Evolutionary conservation across 2,113 vertebrate genomes (phyloP).

Genomic region (Casuarius casuarius): DNA sequence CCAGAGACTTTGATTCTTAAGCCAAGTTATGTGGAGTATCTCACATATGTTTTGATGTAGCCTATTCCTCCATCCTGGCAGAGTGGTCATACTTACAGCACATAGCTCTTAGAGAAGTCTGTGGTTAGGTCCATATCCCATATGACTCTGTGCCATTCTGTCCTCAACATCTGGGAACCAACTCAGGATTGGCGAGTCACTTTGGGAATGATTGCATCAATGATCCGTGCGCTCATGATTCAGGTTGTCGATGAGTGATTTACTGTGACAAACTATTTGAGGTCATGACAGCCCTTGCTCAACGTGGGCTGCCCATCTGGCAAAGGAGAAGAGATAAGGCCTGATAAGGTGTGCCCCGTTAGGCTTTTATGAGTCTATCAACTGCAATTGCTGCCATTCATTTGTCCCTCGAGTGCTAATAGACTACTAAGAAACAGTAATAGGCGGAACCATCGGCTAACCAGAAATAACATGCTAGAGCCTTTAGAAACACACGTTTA

Average conservation of each 20-base stretch:
- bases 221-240: neutral
- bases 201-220: neutral
- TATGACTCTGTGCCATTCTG: rapidly evolving
- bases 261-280: neutral
- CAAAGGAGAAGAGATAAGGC: neutral
- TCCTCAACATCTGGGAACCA: neutral
- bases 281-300: neutral
- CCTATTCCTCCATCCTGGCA: neutral
- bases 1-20: neutral
- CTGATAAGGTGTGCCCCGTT: neutral
- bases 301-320: neutral
- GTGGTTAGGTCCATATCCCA: neutral
- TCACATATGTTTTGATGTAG: neutral
- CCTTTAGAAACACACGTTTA: neutral
- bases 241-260: neutral
- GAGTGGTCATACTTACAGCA: neutral
- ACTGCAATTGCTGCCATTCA: neutral
- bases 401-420: neutral
- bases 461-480: neutral
- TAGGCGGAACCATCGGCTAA: neutral
- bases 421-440: neutral
- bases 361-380: neutral
- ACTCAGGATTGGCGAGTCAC: neutral
- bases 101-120: neutral
- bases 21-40: neutral